Evolutionary conservation across 2,113 vertebrate species (phyloP), one percentile per base, ranked within the genome.

Genomic region (Sardina pilchardus): DNA sequence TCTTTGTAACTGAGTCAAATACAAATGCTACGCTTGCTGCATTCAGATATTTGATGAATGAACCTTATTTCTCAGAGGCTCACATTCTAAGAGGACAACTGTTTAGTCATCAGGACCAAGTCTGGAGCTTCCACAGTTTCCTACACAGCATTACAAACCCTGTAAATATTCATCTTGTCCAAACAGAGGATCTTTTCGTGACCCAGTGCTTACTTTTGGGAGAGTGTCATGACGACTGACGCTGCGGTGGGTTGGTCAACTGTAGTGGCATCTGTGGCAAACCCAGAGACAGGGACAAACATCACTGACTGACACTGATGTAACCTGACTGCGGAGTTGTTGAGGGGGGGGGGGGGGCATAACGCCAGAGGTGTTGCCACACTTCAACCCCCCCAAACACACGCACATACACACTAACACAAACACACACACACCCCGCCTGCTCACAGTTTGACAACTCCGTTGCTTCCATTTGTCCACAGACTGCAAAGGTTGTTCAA

Each of bases 231-330:
- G 59, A 36, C 44, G 8, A 67, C 17, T 4, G n/a, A 56, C 30
- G 34, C 21, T 82, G 53, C 36, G 14, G 16, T 82, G 50, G 4
- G 8, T 8, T 63, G 50, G 80, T 85, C 80, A 82, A 30, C 85
- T 36, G 34, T 36, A 39, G 5, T 85, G 80, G 36, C 53, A 82
- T 85, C 81, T 85, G 26, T 85, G 53, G n/a, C 50, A 50, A 63
- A 24, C 14, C 53, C 43, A 53, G 26, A 59, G 8, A 34, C 42
- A 24, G 21, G 48, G 24, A 45, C 81, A 85, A 82, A 78, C 80
- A 30, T 56, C 45, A 45, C 14, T 47, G 75, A 24, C 56, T 63
- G 53, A 85, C 36, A 45, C 17, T 71, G 26, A 85, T 85, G 80
- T 56, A 44, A 85, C 53, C 39, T 82, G 85, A 85, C 78, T 82